These are phyloP conservation scores for Syngnathoides biaculeatus DNA, from an alignment of 2,113 vertebrate species.

Conservation along the genomic window DNA sequence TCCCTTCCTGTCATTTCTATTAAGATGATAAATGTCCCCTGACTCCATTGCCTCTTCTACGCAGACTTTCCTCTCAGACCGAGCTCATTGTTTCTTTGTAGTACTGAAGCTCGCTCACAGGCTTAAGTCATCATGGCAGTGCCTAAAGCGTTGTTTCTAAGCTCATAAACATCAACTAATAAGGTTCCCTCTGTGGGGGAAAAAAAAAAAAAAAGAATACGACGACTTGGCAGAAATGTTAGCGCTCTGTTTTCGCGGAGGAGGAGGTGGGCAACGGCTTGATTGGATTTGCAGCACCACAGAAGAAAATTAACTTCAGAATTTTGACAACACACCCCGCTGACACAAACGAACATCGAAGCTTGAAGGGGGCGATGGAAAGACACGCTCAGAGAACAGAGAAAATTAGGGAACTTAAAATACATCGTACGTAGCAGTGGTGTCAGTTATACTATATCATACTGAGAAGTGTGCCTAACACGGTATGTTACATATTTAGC, in stretches of 20 bases:
- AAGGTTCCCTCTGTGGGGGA: slow-evolving; percentile 33
- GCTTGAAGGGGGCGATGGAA: not conserved
- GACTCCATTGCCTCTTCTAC: slow-evolving; percentile 16
- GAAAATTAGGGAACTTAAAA: slow-evolving; percentile 17
- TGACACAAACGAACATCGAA: slow-evolving; percentile 33
- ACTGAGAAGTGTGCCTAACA: too few species aligned
- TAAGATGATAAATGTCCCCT: slow-evolving; percentile 40
- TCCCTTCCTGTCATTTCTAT: slow-evolving; percentile 23
- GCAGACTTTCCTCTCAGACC: slow-evolving; percentile 22
- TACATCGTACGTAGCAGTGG: not conserved
- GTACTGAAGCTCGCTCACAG: slow-evolving; percentile 31
- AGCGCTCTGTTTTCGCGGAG: slow-evolving; percentile 6
- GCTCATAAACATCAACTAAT: slow-evolving; percentile 59
- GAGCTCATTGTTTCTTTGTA: slow-evolving; percentile 46
- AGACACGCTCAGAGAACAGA: slow-evolving; percentile 1
- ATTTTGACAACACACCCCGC: slow-evolving; percentile 27
- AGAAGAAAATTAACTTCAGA: slow-evolving; percentile 53
- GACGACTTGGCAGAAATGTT: slow-evolving; percentile 28
- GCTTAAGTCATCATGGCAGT: slow-evolving; percentile 35
- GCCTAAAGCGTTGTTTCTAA: slow-evolving; percentile 40
- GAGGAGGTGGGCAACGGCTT: slow-evolving; percentile 17
- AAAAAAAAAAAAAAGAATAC: not conserved
- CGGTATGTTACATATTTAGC: too few species aligned
- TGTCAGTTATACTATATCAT: not conserved
- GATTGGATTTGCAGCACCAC: slow-evolving; percentile 41